Evolutionary conservation across 37 sponge, comb jelly and placozoan species (phyloP), one percentile per base, ranked within the genome.

Genomic region (Aplysina aerophoba): DNA sequence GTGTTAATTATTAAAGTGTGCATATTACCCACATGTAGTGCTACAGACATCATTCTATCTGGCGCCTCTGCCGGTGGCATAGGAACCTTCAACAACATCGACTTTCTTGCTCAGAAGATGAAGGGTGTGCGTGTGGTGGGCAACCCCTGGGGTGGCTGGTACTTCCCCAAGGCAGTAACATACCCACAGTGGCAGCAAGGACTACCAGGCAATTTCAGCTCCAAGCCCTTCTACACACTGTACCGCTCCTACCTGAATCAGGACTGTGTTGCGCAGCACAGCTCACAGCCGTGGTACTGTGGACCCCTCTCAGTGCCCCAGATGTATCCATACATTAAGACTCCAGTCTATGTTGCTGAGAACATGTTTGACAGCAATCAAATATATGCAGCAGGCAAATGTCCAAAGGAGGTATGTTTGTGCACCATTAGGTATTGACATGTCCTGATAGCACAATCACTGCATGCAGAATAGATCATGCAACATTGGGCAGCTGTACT

Each of bases 401-500:
- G 78, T 21, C 78, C 78, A 40, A 38, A 21, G 53, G 78, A 21
- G 78, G 78, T 75, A 19, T 25, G 78, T 41, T 25, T 88, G 54
- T 74, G 62, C 6, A 91, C n/a, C n/a, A n/a, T n/a, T 37, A 33
- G 88, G 56, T 56, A 25, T 37, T 71, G 53, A 91, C 85, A 6
- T 88, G 31, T 14, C 73, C 35, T 57, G 73, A 85, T 44, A 44
- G 50, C 8, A 44, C 50, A 44, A 44, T 44, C 50, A 44, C 50
- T 44, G 50, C 8, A 44, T 44, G 50, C 81, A 73, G 55, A 91
- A 91, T 22, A 36, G 12, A 6, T 35, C 6, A 41, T 54, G 40
- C 92, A 91, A 85, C 44, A 84, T 88, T 62, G 68, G 73, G 55
- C 92, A 91, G 12, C 88, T 59, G 58, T 44, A 80, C 91, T 90